Evolutionary conservation across 2,797 vertebrate genomes (phyloP).

Genomic region (Lepilemur ruficaudatus): DNA sequence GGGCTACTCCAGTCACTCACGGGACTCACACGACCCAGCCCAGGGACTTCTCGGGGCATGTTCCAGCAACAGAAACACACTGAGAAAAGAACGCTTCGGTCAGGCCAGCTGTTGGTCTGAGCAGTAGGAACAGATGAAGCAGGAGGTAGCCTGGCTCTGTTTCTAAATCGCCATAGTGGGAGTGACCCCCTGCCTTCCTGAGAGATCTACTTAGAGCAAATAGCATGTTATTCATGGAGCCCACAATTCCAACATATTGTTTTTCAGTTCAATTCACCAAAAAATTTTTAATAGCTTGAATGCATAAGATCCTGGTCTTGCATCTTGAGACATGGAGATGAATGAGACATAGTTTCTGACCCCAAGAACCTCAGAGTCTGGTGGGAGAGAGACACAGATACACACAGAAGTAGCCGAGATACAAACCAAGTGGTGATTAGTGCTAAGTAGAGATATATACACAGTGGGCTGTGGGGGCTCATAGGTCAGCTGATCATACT

Average conservation of each 20-base stretch:
- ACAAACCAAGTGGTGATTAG: background rate
- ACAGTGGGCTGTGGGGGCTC: background rate
- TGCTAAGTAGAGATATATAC: background rate
- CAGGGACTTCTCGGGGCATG: background rate
- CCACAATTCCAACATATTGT: background rate
- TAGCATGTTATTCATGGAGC: background rate
- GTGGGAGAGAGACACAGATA: background rate
- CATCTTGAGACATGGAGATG: conserved; percentile 21
- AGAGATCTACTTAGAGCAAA: background rate
- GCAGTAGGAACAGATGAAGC: background rate
- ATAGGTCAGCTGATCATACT: background rate
- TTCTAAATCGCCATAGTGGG: background rate
- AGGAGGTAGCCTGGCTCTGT: background rate
- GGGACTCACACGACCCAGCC: background rate
- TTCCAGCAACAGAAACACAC: background rate
- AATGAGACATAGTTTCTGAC: conserved; percentile 12
- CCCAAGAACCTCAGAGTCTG: conserved; percentile 7
- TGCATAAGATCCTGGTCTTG: background rate
- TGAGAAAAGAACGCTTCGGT: background rate
- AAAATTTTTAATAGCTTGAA: background rate
- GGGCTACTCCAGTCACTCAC: background rate
- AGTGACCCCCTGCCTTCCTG: background rate
- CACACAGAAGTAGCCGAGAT: background rate
- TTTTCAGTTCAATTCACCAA: conserved; percentile 14
- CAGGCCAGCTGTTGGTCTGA: background rate